Evolutionary conservation across 2,797 vertebrate species (phyloP), one percentile per base, ranked within the genome.

Genomic region (Channallabes apus): DNA sequence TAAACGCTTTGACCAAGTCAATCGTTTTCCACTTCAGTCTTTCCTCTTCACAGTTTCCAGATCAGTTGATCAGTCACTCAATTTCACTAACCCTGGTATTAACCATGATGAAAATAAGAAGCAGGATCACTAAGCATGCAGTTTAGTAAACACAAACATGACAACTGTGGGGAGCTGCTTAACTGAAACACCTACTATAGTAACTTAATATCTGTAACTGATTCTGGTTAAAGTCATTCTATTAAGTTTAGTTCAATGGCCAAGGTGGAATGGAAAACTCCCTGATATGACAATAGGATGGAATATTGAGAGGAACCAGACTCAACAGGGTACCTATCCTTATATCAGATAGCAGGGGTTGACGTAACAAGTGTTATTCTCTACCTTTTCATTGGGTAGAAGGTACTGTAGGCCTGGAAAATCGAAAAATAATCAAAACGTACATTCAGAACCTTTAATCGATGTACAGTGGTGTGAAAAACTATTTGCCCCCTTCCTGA

Each of bases 1-100:
- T 15, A 51, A 59, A 27, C 68, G 62, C 41, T n/a, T 41, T 46
- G 75, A 73, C 38, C n/a, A 5, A 81, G 59, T 80, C n/a, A 29
- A 71, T 65, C 3, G n/a, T 80, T 65, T 29, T 72, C 24, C 64
- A 75, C 68, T 56, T 35, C 59, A 41, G 17, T n/a, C 35, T 62
- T 51, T 51, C 46, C 46, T 51, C 46, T 51, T 51, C 46, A 51
- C 46, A 51, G 67, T 18, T 72, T 41, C 29, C 46, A 56, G 27
- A 67, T 80, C 38, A 64, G 27, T 3, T 67, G 78, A 75, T 81
- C 41, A 27, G 59, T 71, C 27, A 9, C 56, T 41, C 80, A 72
- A 64, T 80, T 46, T 51, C n/a, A 64, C 38, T 11, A 38, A 59
- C 24, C 24, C 12, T 27, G 7, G 32, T 24, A n/a, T 69, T 79